A percentile compares a stretch with the other conserved stretches of the same genome.
Evolutionary conservation across 2,888 invertebrate genomes (phyloP).

Genomic region (Meiosimyza platycephala): DNA sequence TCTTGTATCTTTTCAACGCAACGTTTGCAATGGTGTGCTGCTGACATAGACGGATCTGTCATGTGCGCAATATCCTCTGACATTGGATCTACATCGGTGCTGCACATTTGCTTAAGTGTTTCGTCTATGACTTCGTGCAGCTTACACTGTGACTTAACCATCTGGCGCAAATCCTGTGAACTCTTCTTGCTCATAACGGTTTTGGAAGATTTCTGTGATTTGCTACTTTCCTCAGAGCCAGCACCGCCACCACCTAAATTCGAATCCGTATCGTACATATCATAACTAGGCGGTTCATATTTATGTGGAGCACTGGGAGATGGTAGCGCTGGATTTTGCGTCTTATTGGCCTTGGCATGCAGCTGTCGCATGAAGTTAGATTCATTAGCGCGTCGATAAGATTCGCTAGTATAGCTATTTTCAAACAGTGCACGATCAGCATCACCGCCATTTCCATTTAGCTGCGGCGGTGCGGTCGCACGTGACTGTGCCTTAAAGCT

Average conservation of each 20-base stretch:
- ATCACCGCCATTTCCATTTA: slow-evolving; percentile 44
- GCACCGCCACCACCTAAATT: slow-evolving; percentile 35
- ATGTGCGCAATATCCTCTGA: slow-evolving; percentile 2
- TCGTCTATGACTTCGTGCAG: slow-evolving; percentile 47
- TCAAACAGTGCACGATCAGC: slow-evolving; percentile 44
- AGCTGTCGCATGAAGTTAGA: slow-evolving; percentile 26
- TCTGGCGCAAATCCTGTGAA: slow-evolving; percentile 48
- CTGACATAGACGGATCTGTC: slow-evolving; percentile 20
- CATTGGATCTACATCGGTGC: slow-evolving; percentile 30
- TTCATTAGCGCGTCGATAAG: slow-evolving; percentile 27
- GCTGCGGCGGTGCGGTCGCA: background rate
- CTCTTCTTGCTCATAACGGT: slow-evolving; percentile 51
- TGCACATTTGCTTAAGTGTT: slow-evolving; percentile 44
- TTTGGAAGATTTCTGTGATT: slow-evolving; percentile 40
- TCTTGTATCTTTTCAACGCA: slow-evolving; percentile 37
- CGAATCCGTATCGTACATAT: slow-evolving; percentile 43
- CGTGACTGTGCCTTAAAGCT: background rate
- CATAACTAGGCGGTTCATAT: slow-evolving; percentile 18
- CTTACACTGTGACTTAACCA: slow-evolving; percentile 52
- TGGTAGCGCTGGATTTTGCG: slow-evolving; percentile 10
- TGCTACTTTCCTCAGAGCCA: slow-evolving; percentile 41
- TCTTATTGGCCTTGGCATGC: slow-evolving; percentile 18
- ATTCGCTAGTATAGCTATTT: slow-evolving; percentile 13
- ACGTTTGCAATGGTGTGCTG: slow-evolving; percentile 37
- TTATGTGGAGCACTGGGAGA: slow-evolving; percentile 7